Conservation (phyloP, 2,797 vertebrate genomes). For the Pelobates cultripes region DNA sequence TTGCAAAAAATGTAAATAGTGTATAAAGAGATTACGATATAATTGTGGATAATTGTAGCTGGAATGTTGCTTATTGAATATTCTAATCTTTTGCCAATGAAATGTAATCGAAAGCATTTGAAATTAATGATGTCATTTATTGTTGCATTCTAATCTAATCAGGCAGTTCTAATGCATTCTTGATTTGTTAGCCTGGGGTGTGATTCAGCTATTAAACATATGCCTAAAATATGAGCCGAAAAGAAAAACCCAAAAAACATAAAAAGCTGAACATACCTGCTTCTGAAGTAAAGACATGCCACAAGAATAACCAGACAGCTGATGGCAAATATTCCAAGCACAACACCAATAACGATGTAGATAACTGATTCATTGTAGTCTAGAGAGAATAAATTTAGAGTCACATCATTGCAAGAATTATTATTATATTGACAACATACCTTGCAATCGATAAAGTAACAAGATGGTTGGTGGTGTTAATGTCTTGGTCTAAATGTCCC, state of each 20-base stretch:
- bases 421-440: background rate
- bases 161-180: background rate
- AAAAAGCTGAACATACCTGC: slow-evolving; percentile 23
- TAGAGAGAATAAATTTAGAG: background rate
- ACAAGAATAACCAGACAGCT: background rate
- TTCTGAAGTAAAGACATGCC: slow-evolving; percentile 34
- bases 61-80: too few species aligned
- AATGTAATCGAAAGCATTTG: background rate
- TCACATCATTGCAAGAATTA: background rate
- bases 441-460: too few species aligned
- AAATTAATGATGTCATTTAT: background rate
- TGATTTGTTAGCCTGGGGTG: background rate
- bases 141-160: background rate
- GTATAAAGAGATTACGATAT: too few species aligned
- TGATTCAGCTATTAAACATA: background rate
- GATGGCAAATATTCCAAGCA: slow-evolving; percentile 33
- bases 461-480: too few species aligned
- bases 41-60: too few species aligned
- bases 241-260: background rate
- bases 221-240: too few species aligned
- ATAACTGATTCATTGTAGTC: background rate
- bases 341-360: slow-evolving; percentile 41
- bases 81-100: too few species aligned
- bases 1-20: too few species aligned
- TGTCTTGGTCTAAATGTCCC: too few species aligned